Base-by-base conservation (phyloP, 2,113 vertebrate species). In the Speoplatyrhinus poulsoni region DNA sequence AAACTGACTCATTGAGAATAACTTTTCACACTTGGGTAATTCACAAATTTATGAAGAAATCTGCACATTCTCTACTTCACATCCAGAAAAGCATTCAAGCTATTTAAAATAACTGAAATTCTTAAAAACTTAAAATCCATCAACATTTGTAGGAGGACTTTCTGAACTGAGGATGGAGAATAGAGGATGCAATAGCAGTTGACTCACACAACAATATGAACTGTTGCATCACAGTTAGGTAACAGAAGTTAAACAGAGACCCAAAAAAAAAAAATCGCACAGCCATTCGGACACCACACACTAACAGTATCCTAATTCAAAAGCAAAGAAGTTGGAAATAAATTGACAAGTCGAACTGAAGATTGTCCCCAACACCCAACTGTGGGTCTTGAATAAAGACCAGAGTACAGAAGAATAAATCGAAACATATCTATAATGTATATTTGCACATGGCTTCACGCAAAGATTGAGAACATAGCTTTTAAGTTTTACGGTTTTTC, bases 221-320 rank as follows among this genome's bases (percentile, higher is more conserved):
- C 75, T 88, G 76, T 68, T 81, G 75, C 80, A 74, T 92, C 81
- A 92, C 92, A 88, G 88, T 86, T 72, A 82, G 75, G 65, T 81
- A 79, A 82, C 88, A 85, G 84, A 89, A 73, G 89, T 87, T 92
- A 69, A 89, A 92, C 10, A 26, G 26, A 26, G 26, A 26, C 1
- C 26, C 19, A 89, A 91, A 88, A 88, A 89, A 89, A 88, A 89
- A 96, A 93, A 86, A 93, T 95, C 96, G 94, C 94, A 95, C 95
- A 94, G 94, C 92, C 95, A 94, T 92, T 95, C 94, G 86, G 92
- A 96, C 92, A 93, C 90, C 93, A 95, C 76, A 93, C 89, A 91
- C 94, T 95, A 87, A 60, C 79, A 80, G 86, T 78, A 95, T 88
- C 94, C 94, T 94, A 94, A 82, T 92, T 94, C 93, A 93, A 94